A percentile compares a stretch with the other conserved stretches of the same genome.
Conservation (phyloP, 2,113 vertebrate species). For the Nothobranchius furzeri region DNA sequence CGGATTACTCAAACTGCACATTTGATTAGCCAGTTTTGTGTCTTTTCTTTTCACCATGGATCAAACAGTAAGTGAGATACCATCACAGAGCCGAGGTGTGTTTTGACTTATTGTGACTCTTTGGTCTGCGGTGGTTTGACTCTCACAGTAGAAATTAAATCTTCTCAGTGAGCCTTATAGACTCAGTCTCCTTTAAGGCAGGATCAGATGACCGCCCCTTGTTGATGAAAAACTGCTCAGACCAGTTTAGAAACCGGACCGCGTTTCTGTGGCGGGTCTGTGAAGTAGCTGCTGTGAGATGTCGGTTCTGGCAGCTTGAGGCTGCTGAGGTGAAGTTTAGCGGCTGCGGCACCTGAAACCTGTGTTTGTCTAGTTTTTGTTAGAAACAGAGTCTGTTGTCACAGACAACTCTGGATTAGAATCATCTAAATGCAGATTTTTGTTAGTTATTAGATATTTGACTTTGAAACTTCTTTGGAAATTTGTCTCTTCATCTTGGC, state of each 20-base stretch:
- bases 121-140: conserved; percentile 26
- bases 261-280: conserved; percentile 47
- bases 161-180: conserved; percentile 49
- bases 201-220: conserved; percentile 65
- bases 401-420: background rate
- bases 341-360: conserved; percentile 53
- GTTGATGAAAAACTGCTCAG: conserved; percentile 67
- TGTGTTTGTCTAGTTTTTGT: conserved; percentile 53
- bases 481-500: no score
- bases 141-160: conserved; percentile 58
- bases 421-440: no score
- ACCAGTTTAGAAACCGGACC: conserved; percentile 64
- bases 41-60: background rate
- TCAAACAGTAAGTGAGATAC: no score
- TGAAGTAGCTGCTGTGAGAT: conserved; percentile 51
- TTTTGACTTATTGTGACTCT: background rate
- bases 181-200: conserved; percentile 38
- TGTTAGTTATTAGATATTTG: no score
- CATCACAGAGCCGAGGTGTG: no score
- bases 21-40: background rate
- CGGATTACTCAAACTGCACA: no score
- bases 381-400: conserved; percentile 42
- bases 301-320: conserved; percentile 38
- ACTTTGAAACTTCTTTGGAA: no score
- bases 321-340: conserved; percentile 51